Conservation (phyloP, 2,113 vertebrate genomes). For the Meriones unguiculatus region DNA sequence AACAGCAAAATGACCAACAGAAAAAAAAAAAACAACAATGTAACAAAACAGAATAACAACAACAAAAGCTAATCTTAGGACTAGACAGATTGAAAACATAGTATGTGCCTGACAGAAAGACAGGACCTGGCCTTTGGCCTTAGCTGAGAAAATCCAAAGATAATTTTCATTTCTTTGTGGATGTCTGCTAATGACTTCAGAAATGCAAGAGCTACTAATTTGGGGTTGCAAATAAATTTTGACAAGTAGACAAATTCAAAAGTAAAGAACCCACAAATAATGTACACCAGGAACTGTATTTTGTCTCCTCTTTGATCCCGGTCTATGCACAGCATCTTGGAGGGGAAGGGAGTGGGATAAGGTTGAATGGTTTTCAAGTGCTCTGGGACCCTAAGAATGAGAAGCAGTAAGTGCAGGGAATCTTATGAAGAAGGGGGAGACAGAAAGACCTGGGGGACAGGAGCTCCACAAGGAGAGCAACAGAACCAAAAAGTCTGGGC, state of each 20-base stretch:
- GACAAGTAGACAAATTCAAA: not conserved
- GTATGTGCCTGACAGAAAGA: not conserved
- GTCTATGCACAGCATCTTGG: not conserved
- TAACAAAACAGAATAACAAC: not conserved
- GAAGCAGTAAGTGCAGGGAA: too few species aligned
- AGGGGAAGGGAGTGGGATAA: fast-evolving
- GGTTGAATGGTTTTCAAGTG: not conserved
- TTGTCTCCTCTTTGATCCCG: not conserved
- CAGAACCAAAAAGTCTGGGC: too few species aligned
- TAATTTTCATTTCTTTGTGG: not conserved
- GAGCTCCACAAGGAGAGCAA: too few species aligned
- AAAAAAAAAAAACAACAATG: not conserved
- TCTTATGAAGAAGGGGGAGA: too few species aligned
- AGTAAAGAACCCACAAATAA: not conserved
- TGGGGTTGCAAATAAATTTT: not conserved
- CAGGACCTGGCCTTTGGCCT: not conserved
- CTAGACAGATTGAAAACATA: not conserved
- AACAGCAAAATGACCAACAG: not conserved
- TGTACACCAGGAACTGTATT: not conserved
- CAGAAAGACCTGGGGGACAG: too few species aligned
- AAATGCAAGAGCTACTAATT: fast-evolving
- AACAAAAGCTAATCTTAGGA: not conserved
- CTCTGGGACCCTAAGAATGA: not conserved
- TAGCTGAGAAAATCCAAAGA: not conserved
- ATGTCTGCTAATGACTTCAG: not conserved